Base-by-base conservation (phyloP, 2,797 vertebrate genomes). In the Epinephelus malabaricus region DNA sequence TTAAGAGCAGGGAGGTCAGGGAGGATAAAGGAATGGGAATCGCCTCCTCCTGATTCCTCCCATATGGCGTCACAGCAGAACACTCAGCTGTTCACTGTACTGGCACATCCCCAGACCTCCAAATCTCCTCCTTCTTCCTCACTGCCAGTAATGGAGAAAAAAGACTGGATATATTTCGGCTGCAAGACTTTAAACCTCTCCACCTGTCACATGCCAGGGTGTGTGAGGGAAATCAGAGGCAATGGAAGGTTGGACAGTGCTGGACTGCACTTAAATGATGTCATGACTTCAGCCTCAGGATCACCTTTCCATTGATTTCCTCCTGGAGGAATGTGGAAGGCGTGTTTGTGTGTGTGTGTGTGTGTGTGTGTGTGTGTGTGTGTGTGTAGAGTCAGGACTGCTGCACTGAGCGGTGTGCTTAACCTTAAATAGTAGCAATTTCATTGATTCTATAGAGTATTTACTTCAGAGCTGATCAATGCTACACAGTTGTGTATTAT, bases 31-130 rank as follows among this genome's bases (percentile, higher is more conserved):
- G 45, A 38, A 71, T 17, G 46, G 43, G 53, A 51, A 40, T 68
- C 3, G 3, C 12, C 70, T 77, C 53, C 27, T 76, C 60, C 43
- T 21, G 40, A 73, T 84, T 79, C 64, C 65, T 88, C 85, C 62
- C 70, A 66, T 27, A 54, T 83, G 84, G 76, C 62, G 14, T 79
- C 60, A 71, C 5, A 6, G 76, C n/a, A 53, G 27, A 61, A 27
- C 40, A 6, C 72, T 88, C 88, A 92, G 87, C 88, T 91, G 90
- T 84, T 86, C 83, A 54, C 43, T 54, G 71, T 6, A 15, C 76
- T 77, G 85, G 80, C 85, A 70, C 62, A 40, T 25, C 8, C 27
- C 68, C 71, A 53, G 55, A 56, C 38, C 46, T 59, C 63, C 58
- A 62, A 19, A 25, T 45, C 69, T 67, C 61, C 53, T 65, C 25